These are phyloP conservation scores for Nyctereutes procyonoides DNA, from an alignment of 2,113 vertebrate genomes.

Conservation along the genomic window DNA sequence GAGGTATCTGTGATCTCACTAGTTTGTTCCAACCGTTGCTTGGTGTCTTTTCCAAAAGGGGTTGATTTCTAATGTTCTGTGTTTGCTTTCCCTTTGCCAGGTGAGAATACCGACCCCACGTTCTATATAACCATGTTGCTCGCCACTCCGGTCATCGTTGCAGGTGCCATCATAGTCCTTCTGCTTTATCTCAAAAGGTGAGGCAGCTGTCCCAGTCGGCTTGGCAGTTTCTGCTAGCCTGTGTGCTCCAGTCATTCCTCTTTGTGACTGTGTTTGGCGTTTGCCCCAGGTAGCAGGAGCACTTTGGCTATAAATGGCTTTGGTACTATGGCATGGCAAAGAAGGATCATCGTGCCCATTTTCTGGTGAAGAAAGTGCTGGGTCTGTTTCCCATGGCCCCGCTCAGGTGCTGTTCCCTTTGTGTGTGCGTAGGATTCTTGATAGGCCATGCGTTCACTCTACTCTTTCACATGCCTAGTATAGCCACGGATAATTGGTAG, in stretches of 20 bases:
- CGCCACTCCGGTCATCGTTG: constrained; percentile 67
- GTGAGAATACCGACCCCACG: constrained; percentile 46
- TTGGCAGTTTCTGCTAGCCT: not conserved
- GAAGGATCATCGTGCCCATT: not conserved
- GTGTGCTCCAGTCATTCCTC: not conserved
- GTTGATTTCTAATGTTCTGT: constrained; percentile 41
- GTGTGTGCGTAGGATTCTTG: not conserved
- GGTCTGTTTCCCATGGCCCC: not conserved
- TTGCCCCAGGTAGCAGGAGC: not conserved
- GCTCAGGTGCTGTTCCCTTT: not conserved
- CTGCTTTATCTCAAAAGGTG: constrained; percentile 82
- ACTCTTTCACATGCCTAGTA: not conserved
- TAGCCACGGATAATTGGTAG: not conserved
- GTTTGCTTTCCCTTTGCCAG: constrained; percentile 60
- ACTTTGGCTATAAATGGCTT: not conserved
- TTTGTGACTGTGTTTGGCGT: not conserved
- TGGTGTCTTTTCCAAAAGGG: not conserved
- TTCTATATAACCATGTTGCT: constrained; percentile 72
- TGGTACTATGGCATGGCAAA: not conserved
- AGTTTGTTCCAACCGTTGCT: not conserved
- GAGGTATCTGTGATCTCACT: not conserved
- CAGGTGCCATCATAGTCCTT: constrained; percentile 69
- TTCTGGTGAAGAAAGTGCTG: not conserved
- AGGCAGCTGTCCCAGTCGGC: not conserved
- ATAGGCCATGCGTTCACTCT: not conserved